Evolutionary conservation across 2,888 invertebrate species (phyloP).

Genomic region (Acanthosepion pharaonis): DNA sequence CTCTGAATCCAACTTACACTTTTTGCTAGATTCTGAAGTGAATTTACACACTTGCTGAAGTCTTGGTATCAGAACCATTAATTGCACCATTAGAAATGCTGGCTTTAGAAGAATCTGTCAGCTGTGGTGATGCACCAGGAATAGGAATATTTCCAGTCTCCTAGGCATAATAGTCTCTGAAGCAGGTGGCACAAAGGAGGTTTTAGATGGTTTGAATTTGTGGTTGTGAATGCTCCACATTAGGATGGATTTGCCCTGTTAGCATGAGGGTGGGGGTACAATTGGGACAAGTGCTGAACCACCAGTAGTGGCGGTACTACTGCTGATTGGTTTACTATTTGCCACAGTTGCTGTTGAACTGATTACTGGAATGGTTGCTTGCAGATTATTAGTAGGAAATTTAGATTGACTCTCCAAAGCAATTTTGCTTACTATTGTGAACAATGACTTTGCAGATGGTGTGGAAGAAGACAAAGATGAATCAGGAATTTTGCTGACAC

Average conservation of each 20-base stretch:
- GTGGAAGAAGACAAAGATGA: not conserved
- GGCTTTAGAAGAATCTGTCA: not conserved
- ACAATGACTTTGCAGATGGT: not conserved
- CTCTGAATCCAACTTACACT: conserved; percentile 38
- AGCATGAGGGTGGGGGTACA: no score
- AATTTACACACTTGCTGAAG: not conserved
- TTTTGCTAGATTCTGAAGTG: conserved; percentile 14
- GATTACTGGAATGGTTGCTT: conserved; percentile 20
- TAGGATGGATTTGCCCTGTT: not conserved
- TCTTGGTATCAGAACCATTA: not conserved
- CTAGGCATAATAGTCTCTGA: not conserved
- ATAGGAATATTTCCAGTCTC: not conserved
- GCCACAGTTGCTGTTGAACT: not conserved
- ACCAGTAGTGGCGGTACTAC: not conserved
- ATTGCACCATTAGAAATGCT: not conserved
- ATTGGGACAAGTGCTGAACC: not conserved
- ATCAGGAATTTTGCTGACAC: not conserved
- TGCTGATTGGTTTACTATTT: not conserved
- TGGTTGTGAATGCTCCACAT: not conserved
- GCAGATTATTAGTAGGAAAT: not conserved
- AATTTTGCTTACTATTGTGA: not conserved
- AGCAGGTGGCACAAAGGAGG: not conserved
- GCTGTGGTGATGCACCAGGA: not conserved
- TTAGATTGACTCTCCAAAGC: not conserved
- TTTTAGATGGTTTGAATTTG: not conserved